Conservation (phyloP, 92 coral and sea anemone species). For the Porites cylindrica region DNA sequence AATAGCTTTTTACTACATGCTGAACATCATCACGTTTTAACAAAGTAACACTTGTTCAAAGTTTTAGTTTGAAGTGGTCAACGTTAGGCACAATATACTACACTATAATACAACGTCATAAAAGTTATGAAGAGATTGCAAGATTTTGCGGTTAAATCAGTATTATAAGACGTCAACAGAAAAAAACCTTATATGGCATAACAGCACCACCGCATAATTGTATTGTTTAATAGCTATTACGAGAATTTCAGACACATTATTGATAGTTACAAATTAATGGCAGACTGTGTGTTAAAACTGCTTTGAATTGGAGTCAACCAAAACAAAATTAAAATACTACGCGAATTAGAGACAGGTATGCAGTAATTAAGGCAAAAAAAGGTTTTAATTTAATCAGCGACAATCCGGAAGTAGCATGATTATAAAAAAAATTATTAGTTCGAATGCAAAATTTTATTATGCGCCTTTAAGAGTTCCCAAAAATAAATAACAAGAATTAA, state of each 20-base stretch:
- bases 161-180: not conserved
- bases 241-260: not conserved
- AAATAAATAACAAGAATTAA: not conserved
- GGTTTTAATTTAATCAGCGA: not conserved
- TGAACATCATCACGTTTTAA: too few species aligned
- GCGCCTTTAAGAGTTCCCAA: not conserved
- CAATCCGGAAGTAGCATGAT: conserved; percentile 28
- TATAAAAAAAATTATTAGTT: not conserved
- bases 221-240: not conserved
- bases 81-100: too few species aligned
- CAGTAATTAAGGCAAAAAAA: not conserved
- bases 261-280: not conserved
- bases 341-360: not conserved
- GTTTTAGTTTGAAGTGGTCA: too few species aligned
- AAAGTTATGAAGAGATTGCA: too few species aligned
- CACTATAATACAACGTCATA: too few species aligned
- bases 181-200: not conserved
- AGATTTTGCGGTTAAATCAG: too few species aligned
- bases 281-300: not conserved
- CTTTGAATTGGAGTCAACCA: not conserved
- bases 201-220: not conserved
- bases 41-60: too few species aligned
- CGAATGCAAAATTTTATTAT: not conserved
- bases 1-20: too few species aligned
- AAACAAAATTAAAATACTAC: not conserved